Evolutionary conservation across 2,797 vertebrate species (phyloP).

Genomic region (Phoeniculus purpureus): DNA sequence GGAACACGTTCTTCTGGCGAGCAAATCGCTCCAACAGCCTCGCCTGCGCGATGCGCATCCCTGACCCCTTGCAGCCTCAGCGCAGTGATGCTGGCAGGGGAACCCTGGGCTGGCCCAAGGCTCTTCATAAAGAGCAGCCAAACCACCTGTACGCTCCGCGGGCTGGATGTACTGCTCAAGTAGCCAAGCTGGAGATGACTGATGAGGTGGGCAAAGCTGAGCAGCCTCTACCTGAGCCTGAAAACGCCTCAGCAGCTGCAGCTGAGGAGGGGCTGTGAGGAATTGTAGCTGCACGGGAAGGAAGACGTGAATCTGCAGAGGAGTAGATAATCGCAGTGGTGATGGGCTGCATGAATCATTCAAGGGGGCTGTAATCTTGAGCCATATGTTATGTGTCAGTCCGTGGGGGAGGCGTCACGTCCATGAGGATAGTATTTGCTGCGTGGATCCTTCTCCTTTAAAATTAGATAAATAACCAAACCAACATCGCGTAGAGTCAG

Average conservation of each 20-base stretch:
- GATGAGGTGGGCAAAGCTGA: neutral
- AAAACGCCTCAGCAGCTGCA: neutral
- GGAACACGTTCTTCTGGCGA: neutral
- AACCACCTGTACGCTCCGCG: neutral
- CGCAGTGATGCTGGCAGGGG: neutral
- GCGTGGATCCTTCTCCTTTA: neutral
- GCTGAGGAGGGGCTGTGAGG: neutral
- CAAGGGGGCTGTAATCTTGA: constrained; percentile 9
- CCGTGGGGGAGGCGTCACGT: constrained; percentile 2
- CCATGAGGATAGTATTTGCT: constrained; percentile 40
- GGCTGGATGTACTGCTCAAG: neutral
- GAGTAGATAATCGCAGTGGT: neutral
- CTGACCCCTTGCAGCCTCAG: neutral
- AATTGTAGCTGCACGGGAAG: neutral
- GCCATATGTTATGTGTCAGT: constrained; percentile 50
- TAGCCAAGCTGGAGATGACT: neutral
- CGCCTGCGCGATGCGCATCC: too few relatives aligned
- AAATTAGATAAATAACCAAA: neutral
- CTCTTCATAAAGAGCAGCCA: neutral
- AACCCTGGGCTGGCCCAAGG: neutral
- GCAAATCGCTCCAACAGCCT: neutral
- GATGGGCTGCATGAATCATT: constrained; percentile 56
- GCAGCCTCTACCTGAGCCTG: neutral
- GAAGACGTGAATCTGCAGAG: neutral
- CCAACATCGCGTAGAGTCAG: neutral